A percentile compares a stretch with the other conserved stretches of the same genome.
Evolutionary conservation across 2,113 vertebrate species (phyloP).

Genomic region (Rhegmatorhina hoffmannsi): DNA sequence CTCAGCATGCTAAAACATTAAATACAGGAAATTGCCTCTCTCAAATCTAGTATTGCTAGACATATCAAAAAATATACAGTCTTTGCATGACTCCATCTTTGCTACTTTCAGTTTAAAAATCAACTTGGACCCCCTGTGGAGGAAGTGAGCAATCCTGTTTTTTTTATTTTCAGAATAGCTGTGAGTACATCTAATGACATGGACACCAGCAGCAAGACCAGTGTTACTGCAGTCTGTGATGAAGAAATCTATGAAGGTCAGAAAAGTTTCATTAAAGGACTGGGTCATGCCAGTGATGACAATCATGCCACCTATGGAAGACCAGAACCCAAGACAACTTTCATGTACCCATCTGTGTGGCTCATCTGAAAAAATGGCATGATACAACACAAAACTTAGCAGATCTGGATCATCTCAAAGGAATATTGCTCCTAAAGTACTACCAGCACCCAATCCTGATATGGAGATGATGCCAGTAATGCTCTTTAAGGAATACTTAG

Average conservation of each 20-base stretch:
- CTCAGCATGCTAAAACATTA: conserved; percentile 20
- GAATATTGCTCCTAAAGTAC: background rate
- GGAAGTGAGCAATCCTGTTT: conserved; percentile 28
- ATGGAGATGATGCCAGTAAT: background rate
- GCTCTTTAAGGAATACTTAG: background rate
- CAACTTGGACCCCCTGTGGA: background rate
- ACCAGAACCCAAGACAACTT: background rate
- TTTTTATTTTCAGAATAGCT: conserved; percentile 59
- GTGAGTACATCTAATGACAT: background rate
- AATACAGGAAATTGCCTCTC: conserved; percentile 41
- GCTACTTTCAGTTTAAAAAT: conserved; percentile 51
- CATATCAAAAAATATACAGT: conserved; percentile 47
- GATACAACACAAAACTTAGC: background rate
- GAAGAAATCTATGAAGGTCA: conserved; percentile 37
- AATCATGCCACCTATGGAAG: background rate
- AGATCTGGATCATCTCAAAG: background rate
- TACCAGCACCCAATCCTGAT: background rate
- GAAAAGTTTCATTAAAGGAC: conserved; percentile 4
- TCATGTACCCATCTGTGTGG: background rate
- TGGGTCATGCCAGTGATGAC: background rate
- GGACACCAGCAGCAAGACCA: background rate
- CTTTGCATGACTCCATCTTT: conserved; percentile 31
- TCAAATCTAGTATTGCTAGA: conserved; percentile 29
- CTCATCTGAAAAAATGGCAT: background rate
- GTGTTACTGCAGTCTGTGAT: background rate